Evolutionary conservation across 2,113 vertebrate genomes (phyloP).

Genomic region (Clarias batrachus): DNA sequence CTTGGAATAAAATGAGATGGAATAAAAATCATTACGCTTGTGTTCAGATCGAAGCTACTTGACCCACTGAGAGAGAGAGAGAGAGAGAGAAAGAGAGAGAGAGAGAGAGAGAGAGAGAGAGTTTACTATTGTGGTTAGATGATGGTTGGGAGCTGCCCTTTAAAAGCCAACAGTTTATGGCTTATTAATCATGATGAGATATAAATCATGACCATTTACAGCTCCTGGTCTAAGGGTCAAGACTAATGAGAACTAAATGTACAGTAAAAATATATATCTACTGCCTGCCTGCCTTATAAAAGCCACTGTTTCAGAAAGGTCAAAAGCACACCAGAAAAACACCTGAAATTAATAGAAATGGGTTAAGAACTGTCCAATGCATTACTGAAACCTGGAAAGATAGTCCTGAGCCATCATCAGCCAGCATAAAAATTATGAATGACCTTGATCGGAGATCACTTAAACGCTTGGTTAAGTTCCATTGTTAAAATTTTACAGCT

Average conservation of each 20-base stretch:
- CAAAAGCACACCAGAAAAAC: too few relatives aligned
- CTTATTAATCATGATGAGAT: neutral
- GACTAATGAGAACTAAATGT: neutral
- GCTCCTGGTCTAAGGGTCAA: neutral
- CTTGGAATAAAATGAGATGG: neutral
- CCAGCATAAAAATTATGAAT: too few relatives aligned
- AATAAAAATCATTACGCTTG: conserved; percentile 8
- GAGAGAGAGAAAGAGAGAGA: conserved; percentile 32
- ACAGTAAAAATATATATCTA: neutral
- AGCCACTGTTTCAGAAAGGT: too few relatives aligned
- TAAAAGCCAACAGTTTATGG: neutral
- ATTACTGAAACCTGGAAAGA: too few relatives aligned
- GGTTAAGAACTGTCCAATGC: too few relatives aligned
- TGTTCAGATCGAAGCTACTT: neutral
- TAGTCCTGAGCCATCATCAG: too few relatives aligned
- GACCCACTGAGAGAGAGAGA: conserved; percentile 18
- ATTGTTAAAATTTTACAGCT: too few relatives aligned
- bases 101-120: conserved; percentile 20
- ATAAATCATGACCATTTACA: neutral
- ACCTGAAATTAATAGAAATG: too few relatives aligned
- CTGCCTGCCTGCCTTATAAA: too few relatives aligned
- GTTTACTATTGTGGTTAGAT: neutral
- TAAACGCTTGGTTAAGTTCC: too few relatives aligned
- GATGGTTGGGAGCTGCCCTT: neutral
- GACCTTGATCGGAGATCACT: too few relatives aligned